Percentiles rank a stretch among this genome's conserved stretches.
These are phyloP conservation scores for Dioctria linearis DNA, from an alignment of 2,888 invertebrate genomes.

Conservation along the genomic window DNA sequence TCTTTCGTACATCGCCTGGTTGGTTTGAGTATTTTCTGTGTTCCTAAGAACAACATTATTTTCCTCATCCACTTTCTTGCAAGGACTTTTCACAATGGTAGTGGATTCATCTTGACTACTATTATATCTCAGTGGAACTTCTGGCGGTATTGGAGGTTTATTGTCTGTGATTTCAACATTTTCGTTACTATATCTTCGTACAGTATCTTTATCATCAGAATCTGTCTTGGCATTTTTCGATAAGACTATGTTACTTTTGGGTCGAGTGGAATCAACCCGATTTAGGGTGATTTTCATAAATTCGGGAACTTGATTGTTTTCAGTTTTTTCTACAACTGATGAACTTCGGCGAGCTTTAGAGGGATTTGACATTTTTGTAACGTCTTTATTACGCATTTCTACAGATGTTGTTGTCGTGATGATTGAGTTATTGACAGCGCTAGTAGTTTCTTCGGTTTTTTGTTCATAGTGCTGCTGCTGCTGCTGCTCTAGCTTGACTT, in stretches of 20 bases:
- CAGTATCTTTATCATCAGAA: conserved; percentile 64
- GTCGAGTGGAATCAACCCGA: conserved; percentile 77
- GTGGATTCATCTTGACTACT: conserved; percentile 18
- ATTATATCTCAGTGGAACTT: not conserved
- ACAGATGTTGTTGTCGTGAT: not conserved
- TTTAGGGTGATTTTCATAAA: conserved; percentile 81
- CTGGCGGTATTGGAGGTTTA: conserved; percentile 62
- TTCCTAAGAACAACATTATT: conserved; percentile 57
- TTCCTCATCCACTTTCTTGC: conserved; percentile 62
- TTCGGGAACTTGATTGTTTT: conserved; percentile 73
- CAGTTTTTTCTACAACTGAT: conserved; percentile 45
- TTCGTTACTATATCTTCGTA: conserved; percentile 70
- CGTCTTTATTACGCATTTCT: conserved; percentile 35
- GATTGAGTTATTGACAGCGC: not conserved
- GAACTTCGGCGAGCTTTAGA: conserved; percentile 60
- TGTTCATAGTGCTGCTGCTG: not conserved
- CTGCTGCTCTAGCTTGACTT: not conserved
- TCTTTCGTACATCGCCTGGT: conserved; percentile 64
- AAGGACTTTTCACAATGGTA: conserved; percentile 57
- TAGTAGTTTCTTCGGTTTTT: not conserved
- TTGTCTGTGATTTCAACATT: conserved; percentile 70
- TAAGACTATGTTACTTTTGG: conserved; percentile 77
- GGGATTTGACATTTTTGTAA: conserved; percentile 58
- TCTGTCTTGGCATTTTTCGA: conserved; percentile 73
- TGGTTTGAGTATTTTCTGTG: conserved; percentile 55